Base-by-base conservation (phyloP, 2,888 invertebrate species). In the Alviniconcha strummeri region DNA sequence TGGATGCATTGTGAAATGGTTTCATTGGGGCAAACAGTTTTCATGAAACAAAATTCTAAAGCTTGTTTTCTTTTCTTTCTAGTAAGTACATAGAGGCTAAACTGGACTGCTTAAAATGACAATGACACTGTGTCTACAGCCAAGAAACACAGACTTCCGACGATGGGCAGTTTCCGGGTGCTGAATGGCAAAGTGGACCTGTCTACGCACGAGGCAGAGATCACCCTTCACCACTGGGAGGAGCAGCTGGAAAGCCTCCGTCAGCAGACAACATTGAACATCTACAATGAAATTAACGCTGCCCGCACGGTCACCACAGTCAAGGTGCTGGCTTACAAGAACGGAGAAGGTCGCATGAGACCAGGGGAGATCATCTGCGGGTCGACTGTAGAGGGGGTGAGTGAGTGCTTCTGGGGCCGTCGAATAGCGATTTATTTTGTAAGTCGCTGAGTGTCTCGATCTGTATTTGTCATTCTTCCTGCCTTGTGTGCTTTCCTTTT, bases 151-250 rank as follows among this genome's bases (percentile, higher is more conserved):
- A 89, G 89, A 81, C 86, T 93, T 80, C 90, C 90, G 84, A 91
- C 92, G 85, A 89, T 90, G 56, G 94, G 93, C 72, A 92, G 93
- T 86, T 93, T 93, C 89, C 90, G 91, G 81, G 91, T 92, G 67
- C 87, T 94, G 79, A 93, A 93, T 87, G 93, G 92, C n/a, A 94
- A 93, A 85, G 93, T 93, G 52, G 93, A 93, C 85, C 88, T 93
- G 83, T 92, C 93, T 0, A 91, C 91, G 13, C 89, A 90, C 81
- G 94, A 93, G 88, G 93, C 93, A 15, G 90, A 90, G 79, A 88
- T 92, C 56, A 93, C 93, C 0, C 87, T 93, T 36, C 86, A 87
- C 69, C 88, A 90, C 36, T 93, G 93, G 93, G 89, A 91, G 84
- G 89, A 89, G 7, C 90, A 90, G 80, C 86, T 93, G 55, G 88